Conservation (phyloP, 1,140 invertebrate species). For the Drosophila paulistorum region DNA sequence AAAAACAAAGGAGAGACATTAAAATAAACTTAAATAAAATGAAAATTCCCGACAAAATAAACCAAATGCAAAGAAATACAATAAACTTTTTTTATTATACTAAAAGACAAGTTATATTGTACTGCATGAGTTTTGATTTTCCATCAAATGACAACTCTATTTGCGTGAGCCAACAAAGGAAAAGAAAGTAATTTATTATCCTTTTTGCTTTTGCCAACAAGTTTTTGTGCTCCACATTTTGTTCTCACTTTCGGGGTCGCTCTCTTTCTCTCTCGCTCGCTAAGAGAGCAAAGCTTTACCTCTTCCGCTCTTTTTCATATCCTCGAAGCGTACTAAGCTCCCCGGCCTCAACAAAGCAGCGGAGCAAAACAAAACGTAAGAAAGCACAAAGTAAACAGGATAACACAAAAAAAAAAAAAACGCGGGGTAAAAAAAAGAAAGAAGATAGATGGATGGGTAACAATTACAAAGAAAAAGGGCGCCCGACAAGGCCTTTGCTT, state of each 20-base stretch:
- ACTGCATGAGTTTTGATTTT: neutral
- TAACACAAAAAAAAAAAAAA: slow-evolving; percentile 6
- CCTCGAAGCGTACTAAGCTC: neutral
- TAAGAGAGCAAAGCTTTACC: neutral
- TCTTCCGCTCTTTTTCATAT: slow-evolving; percentile 4
- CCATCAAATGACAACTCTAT: slow-evolving; percentile 44
- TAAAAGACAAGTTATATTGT: no score
- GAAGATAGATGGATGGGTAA: slow-evolving; percentile 12
- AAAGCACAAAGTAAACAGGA: slow-evolving; percentile 61
- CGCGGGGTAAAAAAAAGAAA: slow-evolving; percentile 7
- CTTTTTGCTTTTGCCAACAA: slow-evolving; percentile 59
- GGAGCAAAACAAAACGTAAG: slow-evolving; percentile 69
- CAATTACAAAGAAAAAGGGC: slow-evolving; percentile 33
- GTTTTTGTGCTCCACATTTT: slow-evolving; percentile 52
- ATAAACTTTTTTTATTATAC: no score
- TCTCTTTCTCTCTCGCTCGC: neutral
- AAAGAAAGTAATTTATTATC: slow-evolving; percentile 44
- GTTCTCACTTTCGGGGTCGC: slow-evolving; percentile 21
- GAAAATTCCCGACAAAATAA: no score
- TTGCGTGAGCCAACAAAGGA: slow-evolving; percentile 26
- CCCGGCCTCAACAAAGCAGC: slow-evolving; percentile 39
- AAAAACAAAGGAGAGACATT: neutral
- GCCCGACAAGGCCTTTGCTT: slow-evolving; percentile 29
- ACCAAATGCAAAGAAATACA: no score
- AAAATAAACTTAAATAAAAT: neutral